phyloP scores from a whole-genome alignment of 2,888 invertebrate species.

The Ochropleura leucogaster region DNA sequence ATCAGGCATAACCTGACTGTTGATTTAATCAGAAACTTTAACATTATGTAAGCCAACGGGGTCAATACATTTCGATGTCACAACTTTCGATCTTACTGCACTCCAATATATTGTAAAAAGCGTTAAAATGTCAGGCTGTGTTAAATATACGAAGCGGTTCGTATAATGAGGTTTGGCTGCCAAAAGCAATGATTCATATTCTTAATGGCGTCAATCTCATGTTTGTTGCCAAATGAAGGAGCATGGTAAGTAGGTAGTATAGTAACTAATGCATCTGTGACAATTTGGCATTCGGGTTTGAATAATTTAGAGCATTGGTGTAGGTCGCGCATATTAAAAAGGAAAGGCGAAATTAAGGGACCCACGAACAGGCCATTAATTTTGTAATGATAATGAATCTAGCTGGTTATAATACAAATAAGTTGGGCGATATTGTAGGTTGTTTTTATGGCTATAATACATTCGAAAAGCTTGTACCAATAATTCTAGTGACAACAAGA shows the following conservation, averaged over 20 bases:
- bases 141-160: slow-evolving; percentile 58
- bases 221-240: slow-evolving; percentile 64
- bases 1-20: slow-evolving; percentile 44
- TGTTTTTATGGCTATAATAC: not conserved
- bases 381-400: slow-evolving; percentile 22
- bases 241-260: slow-evolving; percentile 23
- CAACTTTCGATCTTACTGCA: slow-evolving; percentile 62
- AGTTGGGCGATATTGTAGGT: not conserved
- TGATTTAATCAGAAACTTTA: slow-evolving; percentile 44
- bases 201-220: slow-evolving; percentile 66
- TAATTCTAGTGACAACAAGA: slow-evolving; percentile 33
- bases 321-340: slow-evolving; percentile 51
- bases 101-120: slow-evolving; percentile 62
- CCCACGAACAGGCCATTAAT: slow-evolving; percentile 36
- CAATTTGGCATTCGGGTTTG: slow-evolving; percentile 39
- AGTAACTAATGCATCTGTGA: slow-evolving; percentile 43
- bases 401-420: not conserved
- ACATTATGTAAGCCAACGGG: slow-evolving; percentile 42
- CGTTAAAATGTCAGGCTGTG: slow-evolving; percentile 57
- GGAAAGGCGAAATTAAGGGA: slow-evolving; percentile 24
- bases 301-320: slow-evolving; percentile 46
- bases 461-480: slow-evolving; percentile 16
- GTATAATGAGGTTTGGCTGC: slow-evolving; percentile 67
- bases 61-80: slow-evolving; percentile 55
- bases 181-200: slow-evolving; percentile 71